Base-by-base conservation (phyloP, 1,140 invertebrate genomes). In the Bathynomus jamesi region DNA sequence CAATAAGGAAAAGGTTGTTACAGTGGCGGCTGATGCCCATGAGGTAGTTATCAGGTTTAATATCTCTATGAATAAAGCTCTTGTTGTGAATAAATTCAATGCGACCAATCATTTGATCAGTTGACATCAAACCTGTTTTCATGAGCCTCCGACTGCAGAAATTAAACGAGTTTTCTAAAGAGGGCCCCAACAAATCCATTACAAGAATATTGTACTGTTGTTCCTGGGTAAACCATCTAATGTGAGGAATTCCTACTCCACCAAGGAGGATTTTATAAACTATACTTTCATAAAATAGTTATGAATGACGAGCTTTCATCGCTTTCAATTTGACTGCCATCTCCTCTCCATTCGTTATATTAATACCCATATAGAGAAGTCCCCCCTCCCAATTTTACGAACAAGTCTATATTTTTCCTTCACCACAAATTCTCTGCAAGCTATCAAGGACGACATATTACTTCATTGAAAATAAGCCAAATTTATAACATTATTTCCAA, bases 371-470 rank as follows among this genome's bases (percentile, higher is more conserved):
- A 84, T 96, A 99, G 82, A 99, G 84, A 99, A 99, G 4, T 95
- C 98, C 76, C 97, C 97, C 82, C 94, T 96, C 82, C 94, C 97
- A 80, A 99, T 98, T 87, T 97, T 98, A 78, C 96, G 87, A 79
- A 97, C 89, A 78, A 99, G 87, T 80, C 94, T 89, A 85, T 98
- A 99, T 84, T 96, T 96, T 78, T 88, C 88, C 78, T 90, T 92
- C 78, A 96, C 91, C 80, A 94, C 86, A 82, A 93, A 89, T 80
- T 92, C 90, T 72, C 76, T 72, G 70, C 75, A 76, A 61, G 67
- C 66, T 27, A 76, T 73, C 77, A 82, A 79, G 40, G 40, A 11
- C 40, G 40, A 53, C 40, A 53, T 21, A 53, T 53, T 17, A 53
- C 40, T 53, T 21, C 40, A 53, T 11, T 53, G 21, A 21, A 53